phyloP scores from a whole-genome alignment of 1,140 invertebrate genomes.

The Panulirus ornatus region DNA sequence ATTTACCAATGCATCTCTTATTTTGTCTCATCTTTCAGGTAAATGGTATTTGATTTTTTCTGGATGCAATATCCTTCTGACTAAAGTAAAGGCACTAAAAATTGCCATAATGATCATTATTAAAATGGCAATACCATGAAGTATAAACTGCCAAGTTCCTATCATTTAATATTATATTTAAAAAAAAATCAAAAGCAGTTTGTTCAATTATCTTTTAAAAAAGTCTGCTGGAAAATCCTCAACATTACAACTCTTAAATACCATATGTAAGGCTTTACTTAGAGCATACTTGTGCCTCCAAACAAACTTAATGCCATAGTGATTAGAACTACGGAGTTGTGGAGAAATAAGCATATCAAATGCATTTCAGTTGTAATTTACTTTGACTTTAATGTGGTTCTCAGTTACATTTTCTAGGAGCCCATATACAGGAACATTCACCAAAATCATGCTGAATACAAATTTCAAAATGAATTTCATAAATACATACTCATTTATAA shows the following conservation, averaged over 20 bases:
- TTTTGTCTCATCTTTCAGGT: background rate
- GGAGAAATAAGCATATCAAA: slow-evolving; percentile 49
- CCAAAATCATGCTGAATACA: no score
- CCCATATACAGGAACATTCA: background rate
- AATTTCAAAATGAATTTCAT: background rate
- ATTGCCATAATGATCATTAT: slow-evolving; percentile 33
- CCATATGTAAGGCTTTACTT: background rate
- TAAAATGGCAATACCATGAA: background rate
- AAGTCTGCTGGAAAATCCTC: slow-evolving; percentile 3
- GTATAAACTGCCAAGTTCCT: background rate
- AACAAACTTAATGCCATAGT: slow-evolving; percentile 65
- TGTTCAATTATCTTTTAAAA: background rate
- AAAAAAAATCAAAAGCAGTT: background rate
- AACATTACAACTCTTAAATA: background rate
- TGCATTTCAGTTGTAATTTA: background rate
- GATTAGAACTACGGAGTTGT: slow-evolving; percentile 57
- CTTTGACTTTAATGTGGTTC: slow-evolving; percentile 26
- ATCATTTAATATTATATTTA: slow-evolving; percentile 15
- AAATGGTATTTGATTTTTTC: background rate
- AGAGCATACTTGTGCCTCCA: background rate
- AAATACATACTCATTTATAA: background rate
- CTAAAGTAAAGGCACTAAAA: slow-evolving; percentile 66
- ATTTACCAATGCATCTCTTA: background rate
- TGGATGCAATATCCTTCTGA: slow-evolving; percentile 46
- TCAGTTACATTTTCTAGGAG: background rate